phyloP scores from a whole-genome alignment of 1,140 invertebrate species.

The Drosophila elegans region DNA sequence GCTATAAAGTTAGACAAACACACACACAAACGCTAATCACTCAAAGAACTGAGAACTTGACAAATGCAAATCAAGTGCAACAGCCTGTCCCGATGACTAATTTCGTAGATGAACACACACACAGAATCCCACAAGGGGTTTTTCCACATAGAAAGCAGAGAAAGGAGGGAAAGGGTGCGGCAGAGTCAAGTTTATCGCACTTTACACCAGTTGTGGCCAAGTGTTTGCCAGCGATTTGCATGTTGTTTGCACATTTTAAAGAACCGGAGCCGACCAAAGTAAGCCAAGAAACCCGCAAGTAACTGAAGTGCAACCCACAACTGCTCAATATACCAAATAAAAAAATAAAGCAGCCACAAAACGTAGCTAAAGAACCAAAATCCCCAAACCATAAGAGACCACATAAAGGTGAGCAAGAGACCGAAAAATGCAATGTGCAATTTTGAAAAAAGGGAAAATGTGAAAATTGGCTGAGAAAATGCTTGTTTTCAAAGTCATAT shows the following conservation, averaged over 20 bases:
- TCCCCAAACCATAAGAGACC: conserved; percentile 18
- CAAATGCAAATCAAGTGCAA: conserved; percentile 52
- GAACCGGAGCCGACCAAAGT: conserved; percentile 18
- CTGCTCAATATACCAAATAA: not conserved
- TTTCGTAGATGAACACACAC: conserved; percentile 16
- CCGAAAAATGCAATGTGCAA: conserved; percentile 4
- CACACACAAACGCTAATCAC: conserved; percentile 27
- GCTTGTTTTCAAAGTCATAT: not conserved
- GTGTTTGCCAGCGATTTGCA: conserved; percentile 41
- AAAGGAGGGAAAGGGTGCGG: too few relatives aligned
- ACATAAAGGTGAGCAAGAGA: conserved; percentile 6
- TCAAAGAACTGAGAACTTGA: conserved; percentile 45
- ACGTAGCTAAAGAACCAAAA: not conserved
- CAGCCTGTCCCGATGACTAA: conserved; percentile 30
- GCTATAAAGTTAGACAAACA: not conserved
- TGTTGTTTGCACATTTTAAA: conserved; percentile 50
- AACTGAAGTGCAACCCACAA: conserved; percentile 10
- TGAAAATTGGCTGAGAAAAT: not conserved
- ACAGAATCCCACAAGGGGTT: not conserved
- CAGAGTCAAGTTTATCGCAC: conserved; percentile 33
- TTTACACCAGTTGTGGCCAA: conserved; percentile 36
- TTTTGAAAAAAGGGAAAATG: not conserved
- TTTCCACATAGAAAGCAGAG: not conserved
- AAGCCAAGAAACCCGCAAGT: conserved; percentile 11
- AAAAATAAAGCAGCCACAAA: conserved; percentile 2